Conservation (phyloP, 2,113 vertebrate species). For the Salvelinus fontinalis region DNA sequence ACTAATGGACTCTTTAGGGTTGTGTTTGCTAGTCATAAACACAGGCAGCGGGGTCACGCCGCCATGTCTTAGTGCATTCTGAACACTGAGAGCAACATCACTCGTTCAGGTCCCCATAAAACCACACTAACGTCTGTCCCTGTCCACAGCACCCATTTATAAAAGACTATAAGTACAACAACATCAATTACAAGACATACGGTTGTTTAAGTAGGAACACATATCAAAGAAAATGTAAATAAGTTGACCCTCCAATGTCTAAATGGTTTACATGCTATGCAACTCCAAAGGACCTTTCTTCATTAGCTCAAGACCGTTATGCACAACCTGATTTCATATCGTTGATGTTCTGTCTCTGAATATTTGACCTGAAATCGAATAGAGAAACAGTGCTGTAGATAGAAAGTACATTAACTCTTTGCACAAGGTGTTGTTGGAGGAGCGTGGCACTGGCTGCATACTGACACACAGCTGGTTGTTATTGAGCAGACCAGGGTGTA, state of each 20-base stretch:
- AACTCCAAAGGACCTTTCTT: no score
- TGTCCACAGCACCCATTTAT: neutral
- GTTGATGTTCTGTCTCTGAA: no score
- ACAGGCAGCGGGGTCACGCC: constrained; percentile 64
- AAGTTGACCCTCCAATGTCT: no score
- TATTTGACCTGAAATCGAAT: no score
- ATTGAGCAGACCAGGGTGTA: no score
- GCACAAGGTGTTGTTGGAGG: neutral
- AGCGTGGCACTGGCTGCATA: no score
- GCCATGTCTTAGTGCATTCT: constrained; percentile 64
- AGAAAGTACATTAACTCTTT: neutral
- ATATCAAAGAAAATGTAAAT: neutral
- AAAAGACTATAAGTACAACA: neutral
- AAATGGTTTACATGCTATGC: no score
- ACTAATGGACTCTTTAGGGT: constrained; percentile 69
- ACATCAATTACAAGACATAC: neutral
- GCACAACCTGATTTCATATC: no score
- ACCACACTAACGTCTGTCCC: neutral
- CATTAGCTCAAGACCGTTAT: no score
- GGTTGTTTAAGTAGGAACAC: neutral
- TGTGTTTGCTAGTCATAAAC: constrained; percentile 67
- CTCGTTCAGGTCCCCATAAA: constrained; percentile 10
- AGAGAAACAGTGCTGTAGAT: neutral
- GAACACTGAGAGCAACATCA: constrained; percentile 26
- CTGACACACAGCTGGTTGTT: no score